Evolutionary conservation across 2,888 invertebrate species (phyloP).

Genomic region (Anodontia alba): DNA sequence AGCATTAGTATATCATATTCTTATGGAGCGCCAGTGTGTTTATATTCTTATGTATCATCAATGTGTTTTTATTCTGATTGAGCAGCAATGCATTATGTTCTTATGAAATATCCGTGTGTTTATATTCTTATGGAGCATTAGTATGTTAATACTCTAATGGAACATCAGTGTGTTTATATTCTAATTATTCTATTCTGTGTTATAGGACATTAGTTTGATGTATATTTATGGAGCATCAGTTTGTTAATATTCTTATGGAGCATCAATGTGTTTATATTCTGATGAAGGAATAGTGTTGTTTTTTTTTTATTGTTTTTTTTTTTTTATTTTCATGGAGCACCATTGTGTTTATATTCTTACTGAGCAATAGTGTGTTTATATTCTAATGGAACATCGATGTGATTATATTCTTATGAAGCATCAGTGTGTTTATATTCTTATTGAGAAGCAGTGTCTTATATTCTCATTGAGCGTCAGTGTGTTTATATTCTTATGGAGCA

Average conservation of each 20-base stretch:
- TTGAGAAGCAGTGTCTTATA: not conserved
- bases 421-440: not conserved
- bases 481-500: not conserved
- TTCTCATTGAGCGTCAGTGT: not conserved
- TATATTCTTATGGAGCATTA: not conserved
- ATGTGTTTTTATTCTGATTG: not conserved
- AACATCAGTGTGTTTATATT: not conserved
- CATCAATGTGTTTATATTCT: not conserved
- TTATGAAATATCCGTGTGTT: not conserved
- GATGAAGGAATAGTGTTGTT: not conserved
- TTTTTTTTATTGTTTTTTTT: too few relatives aligned
- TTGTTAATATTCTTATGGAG: not conserved
- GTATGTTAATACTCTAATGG: not conserved
- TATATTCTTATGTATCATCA: not conserved
- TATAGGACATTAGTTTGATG: not conserved
- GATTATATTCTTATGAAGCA: not conserved
- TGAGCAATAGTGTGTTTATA: too few relatives aligned
- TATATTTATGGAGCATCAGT: not conserved
- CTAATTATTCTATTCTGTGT: too few relatives aligned
- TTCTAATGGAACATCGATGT: too few relatives aligned
- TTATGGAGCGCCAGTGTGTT: not conserved
- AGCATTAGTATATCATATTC: not conserved
- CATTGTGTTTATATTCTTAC: too few relatives aligned
- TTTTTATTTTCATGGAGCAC: too few relatives aligned
- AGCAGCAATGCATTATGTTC: not conserved